Evolutionary conservation across 2,888 invertebrate genomes (phyloP), one percentile per base, ranked within the genome.

Genomic region (Pristionchus fissidentatus): DNA sequence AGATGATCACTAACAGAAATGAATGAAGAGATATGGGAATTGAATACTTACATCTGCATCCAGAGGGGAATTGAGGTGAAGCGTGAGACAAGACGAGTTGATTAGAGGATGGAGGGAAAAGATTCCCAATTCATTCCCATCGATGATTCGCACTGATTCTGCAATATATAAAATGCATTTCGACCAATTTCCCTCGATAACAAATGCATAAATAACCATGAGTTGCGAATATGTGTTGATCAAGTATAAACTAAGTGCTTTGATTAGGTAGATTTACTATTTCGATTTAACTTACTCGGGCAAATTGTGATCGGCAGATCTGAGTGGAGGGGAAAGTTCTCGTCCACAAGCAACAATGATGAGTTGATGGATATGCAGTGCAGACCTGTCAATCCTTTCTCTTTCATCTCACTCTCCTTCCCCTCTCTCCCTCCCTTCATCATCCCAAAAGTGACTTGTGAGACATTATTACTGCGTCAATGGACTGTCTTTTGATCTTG

Each of bases 1-100:
- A 75, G 41, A 46, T 29, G 38, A 43, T 38, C 4, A 49, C 22
- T 8, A 26, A 26, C 32, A 13, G 60, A 38, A 38, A 41, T 32
- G 29, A 60, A 29, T 22, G 78, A 41, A 78, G 78, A 78, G 32
- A 29, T 41, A n/a, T 86, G 57, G 8, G 85, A 49, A 13, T 49
- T 79, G 77, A 85, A 80, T 35, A 89, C 89, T 85, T 82, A 90
- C 90, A 85, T 91, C 91, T 1, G 90, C 91, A 84, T 91, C 91
- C 22, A 91, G 70, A 5, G 83, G 83, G 66, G 85, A 84, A 35
- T 86, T 87, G 52, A 91, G 84, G 38, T 84, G 85, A 46, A 91
- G 84, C 1, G 89, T 89, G 13, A 86, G 84, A 83, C 91, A 91
- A 4, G 87, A 87, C 1, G 85, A 86, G 83, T 91, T 90, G 52